These are phyloP conservation scores for Haemorhous mexicanus DNA, from an alignment of 2,113 vertebrate species.

Conservation along the genomic window DNA sequence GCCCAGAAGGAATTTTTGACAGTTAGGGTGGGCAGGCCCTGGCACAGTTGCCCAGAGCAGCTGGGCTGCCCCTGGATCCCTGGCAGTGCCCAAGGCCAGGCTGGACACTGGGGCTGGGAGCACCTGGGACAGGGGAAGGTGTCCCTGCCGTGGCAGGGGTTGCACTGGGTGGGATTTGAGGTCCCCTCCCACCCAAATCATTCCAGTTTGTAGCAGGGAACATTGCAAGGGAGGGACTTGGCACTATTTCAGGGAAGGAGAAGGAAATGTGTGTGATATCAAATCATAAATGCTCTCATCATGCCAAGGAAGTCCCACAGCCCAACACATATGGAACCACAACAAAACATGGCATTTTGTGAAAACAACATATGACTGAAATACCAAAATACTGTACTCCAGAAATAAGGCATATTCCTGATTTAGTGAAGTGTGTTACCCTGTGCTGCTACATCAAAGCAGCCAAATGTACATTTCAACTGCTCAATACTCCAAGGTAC, in stretches of 20 bases:
- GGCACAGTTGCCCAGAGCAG: background rate
- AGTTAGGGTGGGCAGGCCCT: background rate
- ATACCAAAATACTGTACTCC: background rate
- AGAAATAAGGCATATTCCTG: background rate
- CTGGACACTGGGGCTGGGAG: background rate
- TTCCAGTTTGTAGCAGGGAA: background rate
- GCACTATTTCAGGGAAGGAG: background rate
- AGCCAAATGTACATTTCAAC: constrained; percentile 10
- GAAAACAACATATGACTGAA: background rate
- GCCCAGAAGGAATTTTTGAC: background rate
- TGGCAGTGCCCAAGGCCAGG: background rate
- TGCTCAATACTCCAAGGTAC: constrained; percentile 15
- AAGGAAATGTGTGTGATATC: background rate
- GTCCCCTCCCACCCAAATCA: background rate
- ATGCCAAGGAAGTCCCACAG: background rate
- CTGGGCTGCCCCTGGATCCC: background rate
- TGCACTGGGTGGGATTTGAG: fast-evolving
- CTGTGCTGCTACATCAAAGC: background rate
- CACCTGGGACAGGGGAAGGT: background rate
- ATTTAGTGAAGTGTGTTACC: background rate
- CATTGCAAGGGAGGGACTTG: background rate
- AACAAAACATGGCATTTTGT: background rate
- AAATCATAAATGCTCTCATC: background rate
- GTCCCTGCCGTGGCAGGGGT: background rate
- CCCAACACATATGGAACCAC: background rate